Evolutionary conservation across 2,888 invertebrate genomes (phyloP).

Genomic region (Anticlea derivata): DNA sequence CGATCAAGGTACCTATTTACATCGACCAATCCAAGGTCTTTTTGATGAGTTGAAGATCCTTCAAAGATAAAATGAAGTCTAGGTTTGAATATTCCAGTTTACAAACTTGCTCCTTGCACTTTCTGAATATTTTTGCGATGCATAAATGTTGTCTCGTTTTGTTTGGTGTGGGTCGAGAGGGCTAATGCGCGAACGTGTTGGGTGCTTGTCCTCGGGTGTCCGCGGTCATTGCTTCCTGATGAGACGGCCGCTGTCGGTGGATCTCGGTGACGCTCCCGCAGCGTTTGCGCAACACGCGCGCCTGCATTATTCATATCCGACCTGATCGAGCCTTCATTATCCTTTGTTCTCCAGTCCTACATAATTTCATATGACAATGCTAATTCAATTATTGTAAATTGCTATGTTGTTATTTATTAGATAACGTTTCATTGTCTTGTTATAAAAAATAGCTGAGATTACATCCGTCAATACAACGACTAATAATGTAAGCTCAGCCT

Average conservation of each 20-base stretch:
- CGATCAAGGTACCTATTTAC: conserved; percentile 17
- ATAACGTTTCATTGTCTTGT: conserved; percentile 20
- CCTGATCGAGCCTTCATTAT: conserved; percentile 55
- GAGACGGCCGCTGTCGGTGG: conserved; percentile 46
- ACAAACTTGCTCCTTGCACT: conserved; percentile 4
- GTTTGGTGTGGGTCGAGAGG: conserved; percentile 21
- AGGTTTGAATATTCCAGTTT: conserved; percentile 12
- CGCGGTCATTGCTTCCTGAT: conserved; percentile 77
- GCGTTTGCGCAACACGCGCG: conserved; percentile 60
- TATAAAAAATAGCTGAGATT: conserved; percentile 13
- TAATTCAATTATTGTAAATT: conserved; percentile 46
- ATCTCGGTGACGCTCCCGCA: conserved; percentile 43
- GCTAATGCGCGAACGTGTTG: conserved; percentile 15
- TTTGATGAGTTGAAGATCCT: conserved; percentile 5
- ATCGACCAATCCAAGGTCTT: conserved; percentile 42
- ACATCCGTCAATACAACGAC: conserved; percentile 20
- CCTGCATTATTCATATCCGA: conserved; percentile 65
- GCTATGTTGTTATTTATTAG: conserved; percentile 40
- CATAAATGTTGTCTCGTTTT: conserved; percentile 15
- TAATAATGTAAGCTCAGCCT: too few relatives aligned
- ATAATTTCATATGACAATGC: conserved; percentile 50
- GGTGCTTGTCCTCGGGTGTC: conserved; percentile 53
- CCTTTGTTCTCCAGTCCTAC: conserved; percentile 58
- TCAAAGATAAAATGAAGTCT: conserved; percentile 3
- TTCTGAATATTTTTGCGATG: conserved; percentile 9